Conservation (phyloP, 2,888 invertebrate species). For the Gasteruption jaculator region DNA sequence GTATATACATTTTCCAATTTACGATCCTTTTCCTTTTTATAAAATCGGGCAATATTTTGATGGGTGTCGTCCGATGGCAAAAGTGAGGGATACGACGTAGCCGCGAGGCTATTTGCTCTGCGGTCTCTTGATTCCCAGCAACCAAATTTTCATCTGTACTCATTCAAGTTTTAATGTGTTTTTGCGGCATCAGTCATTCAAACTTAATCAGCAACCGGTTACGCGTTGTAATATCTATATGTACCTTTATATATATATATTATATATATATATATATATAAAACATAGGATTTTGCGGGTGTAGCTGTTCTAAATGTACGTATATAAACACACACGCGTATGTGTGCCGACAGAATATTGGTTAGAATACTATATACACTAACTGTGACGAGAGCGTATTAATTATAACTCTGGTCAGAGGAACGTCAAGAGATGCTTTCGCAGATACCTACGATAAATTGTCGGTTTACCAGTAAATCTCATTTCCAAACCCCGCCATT, state of each 20-base stretch:
- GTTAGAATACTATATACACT: no score
- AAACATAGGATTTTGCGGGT: no score
- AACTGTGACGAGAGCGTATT: conserved; percentile 48
- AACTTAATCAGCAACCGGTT: conserved; percentile 49
- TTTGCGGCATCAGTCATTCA: conserved; percentile 52
- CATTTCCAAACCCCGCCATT: conserved; percentile 47
- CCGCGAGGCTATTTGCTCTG: conserved; percentile 49
- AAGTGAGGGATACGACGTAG: conserved; percentile 32
- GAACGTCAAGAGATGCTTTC: conserved; percentile 48
- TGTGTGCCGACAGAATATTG: conserved; percentile 38
- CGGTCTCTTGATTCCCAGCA: conserved; percentile 49
- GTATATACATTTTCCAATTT: no score
- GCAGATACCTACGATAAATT: conserved; percentile 50
- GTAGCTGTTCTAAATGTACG: no score
- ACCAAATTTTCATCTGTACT: conserved; percentile 51
- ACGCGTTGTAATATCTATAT: conserved; percentile 25
- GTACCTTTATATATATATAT: no score
- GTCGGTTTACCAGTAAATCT: conserved; percentile 52
- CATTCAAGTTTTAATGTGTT: conserved; percentile 52
- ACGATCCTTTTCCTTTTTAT: no score
- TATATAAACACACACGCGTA: no score
- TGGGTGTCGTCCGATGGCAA: conserved; percentile 34
- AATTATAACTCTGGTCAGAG: conserved; percentile 51
- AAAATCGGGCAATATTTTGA: conserved; percentile 44
- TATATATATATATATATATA: not conserved